phyloP scores from a whole-genome alignment of 2,113 vertebrate genomes.

The Anguilla rostrata region DNA sequence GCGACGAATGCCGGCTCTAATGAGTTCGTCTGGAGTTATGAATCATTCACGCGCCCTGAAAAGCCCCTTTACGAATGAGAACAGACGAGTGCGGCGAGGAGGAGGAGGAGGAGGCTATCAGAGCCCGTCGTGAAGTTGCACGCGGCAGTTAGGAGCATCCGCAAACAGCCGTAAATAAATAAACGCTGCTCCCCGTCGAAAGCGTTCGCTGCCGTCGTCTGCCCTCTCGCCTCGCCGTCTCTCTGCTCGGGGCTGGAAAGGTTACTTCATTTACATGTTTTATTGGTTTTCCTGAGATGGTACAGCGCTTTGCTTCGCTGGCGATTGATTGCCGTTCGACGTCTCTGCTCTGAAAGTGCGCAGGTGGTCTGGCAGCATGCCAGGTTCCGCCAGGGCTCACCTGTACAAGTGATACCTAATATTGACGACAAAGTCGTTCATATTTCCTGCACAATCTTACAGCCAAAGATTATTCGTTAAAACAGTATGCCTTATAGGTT shows the following conservation, averaged over 20 bases:
- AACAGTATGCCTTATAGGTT: neutral
- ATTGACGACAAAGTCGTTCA: neutral
- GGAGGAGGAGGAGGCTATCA: neutral
- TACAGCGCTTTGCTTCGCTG: too few species aligned
- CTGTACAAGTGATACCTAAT: neutral
- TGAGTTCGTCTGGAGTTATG: neutral
- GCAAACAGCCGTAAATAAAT: neutral
- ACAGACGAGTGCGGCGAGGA: neutral
- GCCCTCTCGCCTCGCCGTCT: neutral
- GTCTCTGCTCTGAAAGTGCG: neutral
- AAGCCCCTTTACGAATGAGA: neutral
- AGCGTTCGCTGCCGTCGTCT: neutral
- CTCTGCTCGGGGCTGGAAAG: neutral
- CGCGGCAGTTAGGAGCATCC: neutral
- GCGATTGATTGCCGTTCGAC: too few species aligned
- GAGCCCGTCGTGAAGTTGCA: neutral
- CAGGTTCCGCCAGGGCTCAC: neutral
- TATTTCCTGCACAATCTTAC: neutral
- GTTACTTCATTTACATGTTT: neutral
- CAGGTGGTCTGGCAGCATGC: neutral
- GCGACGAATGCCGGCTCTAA: neutral
- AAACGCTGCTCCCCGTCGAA: neutral
- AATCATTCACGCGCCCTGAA: constrained; percentile 10
- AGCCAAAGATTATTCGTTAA: neutral
- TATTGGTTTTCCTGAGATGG: neutral